Conservation (phyloP, 2,113 vertebrate species). For the Uria aalge region DNA sequence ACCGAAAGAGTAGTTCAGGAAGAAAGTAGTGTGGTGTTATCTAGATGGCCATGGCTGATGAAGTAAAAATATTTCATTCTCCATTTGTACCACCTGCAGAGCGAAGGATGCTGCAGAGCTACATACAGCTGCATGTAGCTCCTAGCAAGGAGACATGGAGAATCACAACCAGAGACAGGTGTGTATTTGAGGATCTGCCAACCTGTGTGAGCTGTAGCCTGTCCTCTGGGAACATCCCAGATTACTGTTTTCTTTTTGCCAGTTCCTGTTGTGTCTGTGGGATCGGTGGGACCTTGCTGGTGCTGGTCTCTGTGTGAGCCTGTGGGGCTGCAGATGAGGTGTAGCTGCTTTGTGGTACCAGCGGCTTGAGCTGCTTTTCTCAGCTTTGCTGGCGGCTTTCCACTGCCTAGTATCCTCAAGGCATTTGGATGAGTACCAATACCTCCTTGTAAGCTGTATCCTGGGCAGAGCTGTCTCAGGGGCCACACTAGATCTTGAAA, state of each 20-base stretch:
- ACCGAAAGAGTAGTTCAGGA: not conserved
- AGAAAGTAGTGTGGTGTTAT: not conserved
- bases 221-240: not conserved
- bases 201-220: fast-evolving
- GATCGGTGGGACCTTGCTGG: fast-evolving
- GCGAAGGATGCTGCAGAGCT: fast-evolving
- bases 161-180: not conserved
- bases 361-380: not conserved
- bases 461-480: not conserved
- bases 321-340: not conserved
- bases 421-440: not conserved
- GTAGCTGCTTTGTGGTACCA: not conserved
- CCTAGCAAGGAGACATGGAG: not conserved
- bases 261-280: not conserved
- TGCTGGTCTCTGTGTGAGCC: not conserved
- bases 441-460: not conserved
- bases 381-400: not conserved
- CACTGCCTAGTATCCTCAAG: not conserved
- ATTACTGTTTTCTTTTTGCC: not conserved
- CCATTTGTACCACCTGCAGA: not conserved
- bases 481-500: not conserved
- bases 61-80: not conserved
- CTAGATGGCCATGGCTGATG: not conserved
- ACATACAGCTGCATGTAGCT: not conserved
- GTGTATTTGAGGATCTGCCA: not conserved